A percentile compares a stretch with the other conserved stretches of the same genome.
Evolutionary conservation across 1,140 invertebrate genomes (phyloP).

Genomic region (Neodiprion lecontei): DNA sequence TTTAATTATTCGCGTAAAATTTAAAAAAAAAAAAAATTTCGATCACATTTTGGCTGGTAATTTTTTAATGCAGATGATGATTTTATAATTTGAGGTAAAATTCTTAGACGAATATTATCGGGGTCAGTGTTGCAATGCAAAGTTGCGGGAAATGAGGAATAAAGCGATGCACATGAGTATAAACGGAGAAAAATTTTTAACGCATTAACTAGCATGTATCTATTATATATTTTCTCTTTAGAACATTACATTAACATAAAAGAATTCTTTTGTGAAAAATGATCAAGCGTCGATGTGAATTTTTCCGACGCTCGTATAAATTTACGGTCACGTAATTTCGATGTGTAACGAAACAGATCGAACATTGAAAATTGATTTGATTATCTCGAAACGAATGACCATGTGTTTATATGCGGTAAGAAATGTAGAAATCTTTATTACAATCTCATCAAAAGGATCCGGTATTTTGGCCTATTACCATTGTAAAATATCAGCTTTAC

Average conservation of each 20-base stretch:
- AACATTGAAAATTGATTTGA: background rate
- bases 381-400: background rate
- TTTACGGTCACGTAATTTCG: background rate
- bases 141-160: too few species aligned
- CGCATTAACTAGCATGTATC: background rate
- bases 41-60: too few species aligned
- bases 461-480: too few species aligned
- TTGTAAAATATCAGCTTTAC: constrained; percentile 2
- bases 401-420: background rate
- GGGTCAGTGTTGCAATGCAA: too few species aligned
- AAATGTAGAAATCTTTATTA: constrained; percentile 1
- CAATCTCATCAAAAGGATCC: background rate
- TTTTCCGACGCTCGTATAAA: background rate
- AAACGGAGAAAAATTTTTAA: background rate
- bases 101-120: too few species aligned
- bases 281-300: background rate
- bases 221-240: constrained; percentile 2
- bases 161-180: too few species aligned
- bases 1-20: too few species aligned
- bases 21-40: too few species aligned
- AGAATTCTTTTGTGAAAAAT: background rate
- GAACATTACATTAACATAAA: constrained; percentile 8
- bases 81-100: too few species aligned
- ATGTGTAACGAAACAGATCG: background rate
- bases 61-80: too few species aligned